Conservation (phyloP, 2,888 invertebrate genomes). For the Zygothrica quintamaculata region DNA sequence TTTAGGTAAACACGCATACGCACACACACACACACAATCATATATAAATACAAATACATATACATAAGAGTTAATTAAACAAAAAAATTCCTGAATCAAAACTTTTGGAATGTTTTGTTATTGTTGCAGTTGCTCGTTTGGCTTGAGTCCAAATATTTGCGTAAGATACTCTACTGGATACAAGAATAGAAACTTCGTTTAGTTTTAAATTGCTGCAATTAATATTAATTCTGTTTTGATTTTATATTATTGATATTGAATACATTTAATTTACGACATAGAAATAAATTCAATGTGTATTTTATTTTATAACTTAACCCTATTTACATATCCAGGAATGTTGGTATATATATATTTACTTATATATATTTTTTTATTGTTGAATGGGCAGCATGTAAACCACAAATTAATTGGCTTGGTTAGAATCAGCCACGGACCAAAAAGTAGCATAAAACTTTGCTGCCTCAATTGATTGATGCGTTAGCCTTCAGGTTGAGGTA, state of each 20-base stretch:
- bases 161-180: neutral
- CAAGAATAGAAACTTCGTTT: neutral
- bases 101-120: slow-evolving; percentile 15
- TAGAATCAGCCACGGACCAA: slow-evolving; percentile 44
- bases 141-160: neutral
- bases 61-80: slow-evolving; percentile 53
- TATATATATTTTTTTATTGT: slow-evolving; percentile 32
- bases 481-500: slow-evolving; percentile 16
- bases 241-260: too few relatives aligned
- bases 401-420: slow-evolving; percentile 64
- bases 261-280: too few relatives aligned
- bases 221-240: neutral
- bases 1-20: too few relatives aligned
- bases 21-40: too few relatives aligned
- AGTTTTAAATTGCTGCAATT: neutral
- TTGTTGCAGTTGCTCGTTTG: slow-evolving; percentile 11
- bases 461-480: slow-evolving; percentile 55
- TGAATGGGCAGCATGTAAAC: slow-evolving; percentile 47
- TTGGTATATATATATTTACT: slow-evolving; percentile 34
- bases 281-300: too few relatives aligned
- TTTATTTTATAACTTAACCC: neutral
- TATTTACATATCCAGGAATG: slow-evolving; percentile 30
- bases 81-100: slow-evolving; percentile 49
- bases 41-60: too few relatives aligned
- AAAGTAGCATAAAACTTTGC: slow-evolving; percentile 57